Percentiles rank a stretch among this genome's conserved stretches.
Conservation (phyloP, 2,888 invertebrate genomes). For the Norana najaformis region DNA sequence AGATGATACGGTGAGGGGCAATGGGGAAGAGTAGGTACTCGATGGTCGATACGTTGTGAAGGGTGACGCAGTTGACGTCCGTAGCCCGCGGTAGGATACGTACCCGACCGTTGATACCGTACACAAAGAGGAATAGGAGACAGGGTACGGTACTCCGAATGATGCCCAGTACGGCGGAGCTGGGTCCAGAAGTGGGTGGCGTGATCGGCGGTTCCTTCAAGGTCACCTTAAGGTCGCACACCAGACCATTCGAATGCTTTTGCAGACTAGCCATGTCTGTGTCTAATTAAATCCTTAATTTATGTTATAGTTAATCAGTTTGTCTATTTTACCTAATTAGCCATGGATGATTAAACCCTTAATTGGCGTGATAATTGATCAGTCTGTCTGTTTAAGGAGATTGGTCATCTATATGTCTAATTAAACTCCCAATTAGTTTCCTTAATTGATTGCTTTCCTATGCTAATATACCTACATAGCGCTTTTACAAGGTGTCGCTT, state of each 20-base stretch:
- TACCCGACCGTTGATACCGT: constrained; percentile 40
- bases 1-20: constrained; percentile 39
- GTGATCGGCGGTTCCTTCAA: neutral
- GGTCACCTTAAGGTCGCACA: constrained; percentile 17
- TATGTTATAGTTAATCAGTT: neutral
- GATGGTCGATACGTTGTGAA: constrained; percentile 41
- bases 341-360: neutral
- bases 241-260: neutral
- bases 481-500: neutral
- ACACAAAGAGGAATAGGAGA: constrained; percentile 41
- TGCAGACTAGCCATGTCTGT: constrained; percentile 14
- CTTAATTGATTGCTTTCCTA: too few relatives aligned
- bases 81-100: constrained; percentile 37
- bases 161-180: neutral
- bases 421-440: neutral
- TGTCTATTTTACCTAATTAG: neutral
- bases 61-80: constrained; percentile 40
- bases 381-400: neutral
- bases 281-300: neutral
- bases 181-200: neutral
- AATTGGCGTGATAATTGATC: neutral
- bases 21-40: constrained; percentile 38
- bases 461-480: neutral
- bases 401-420: neutral
- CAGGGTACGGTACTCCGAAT: constrained; percentile 39